Evolutionary conservation across 1,140 invertebrate genomes (phyloP).

Genomic region (Cepaea nemoralis): DNA sequence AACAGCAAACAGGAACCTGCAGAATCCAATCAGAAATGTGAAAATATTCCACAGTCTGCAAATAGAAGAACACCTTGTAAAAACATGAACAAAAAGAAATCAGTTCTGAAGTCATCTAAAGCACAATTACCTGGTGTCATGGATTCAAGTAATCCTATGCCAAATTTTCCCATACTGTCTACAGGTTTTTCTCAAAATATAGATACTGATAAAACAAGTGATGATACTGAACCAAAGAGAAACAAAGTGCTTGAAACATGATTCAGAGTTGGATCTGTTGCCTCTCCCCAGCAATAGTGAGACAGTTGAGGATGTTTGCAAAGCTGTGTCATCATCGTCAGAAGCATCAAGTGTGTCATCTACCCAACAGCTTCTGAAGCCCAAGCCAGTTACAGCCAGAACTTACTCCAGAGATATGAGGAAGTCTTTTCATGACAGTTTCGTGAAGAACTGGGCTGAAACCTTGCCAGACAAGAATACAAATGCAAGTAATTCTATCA

Average conservation of each 20-base stretch:
- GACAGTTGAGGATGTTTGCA: background rate
- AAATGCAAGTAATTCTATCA: background rate
- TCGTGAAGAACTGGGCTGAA: constrained; percentile 38
- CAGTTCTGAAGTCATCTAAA: background rate
- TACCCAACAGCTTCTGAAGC: constrained; percentile 41
- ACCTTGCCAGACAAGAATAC: constrained; percentile 8
- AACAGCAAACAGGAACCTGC: background rate
- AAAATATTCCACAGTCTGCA: background rate
- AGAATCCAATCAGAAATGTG: background rate
- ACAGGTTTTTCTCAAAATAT: background rate
- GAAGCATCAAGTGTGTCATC: constrained; percentile 32
- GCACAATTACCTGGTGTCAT: background rate
- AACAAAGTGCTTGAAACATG: background rate
- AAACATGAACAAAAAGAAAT: background rate
- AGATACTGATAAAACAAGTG: background rate
- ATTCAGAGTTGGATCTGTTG: background rate
- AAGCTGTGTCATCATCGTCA: constrained; percentile 1
- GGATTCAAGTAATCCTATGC: background rate
- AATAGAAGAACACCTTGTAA: background rate
- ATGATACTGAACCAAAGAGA: background rate
- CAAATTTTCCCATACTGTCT: background rate
- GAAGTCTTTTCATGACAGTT: background rate
- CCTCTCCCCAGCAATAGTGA: too few species aligned
- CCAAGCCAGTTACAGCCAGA: constrained; percentile 20
- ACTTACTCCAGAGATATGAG: constrained; percentile 32